Conservation (phyloP, 2,113 vertebrate genomes). For the western clawed frog (Xenopus tropicalis) region UCB_Xtro_10.0 CM004448.2:23251001-23251500, state of each 20-base stretch:
- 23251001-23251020: constrained; percentile 23
- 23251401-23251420: background rate
- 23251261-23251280: constrained; percentile 12
- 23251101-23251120: constrained; percentile 34
- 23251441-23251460: constrained; percentile 8
- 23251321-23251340: constrained; percentile 22
- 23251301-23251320: constrained; percentile 29
- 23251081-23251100: constrained; percentile 5
- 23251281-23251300: constrained; percentile 11
- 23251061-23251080: constrained; percentile 7
- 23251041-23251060: constrained; percentile 45
- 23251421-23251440: background rate
- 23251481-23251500: background rate
- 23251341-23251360: constrained; percentile 31
- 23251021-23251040: constrained; percentile 40
- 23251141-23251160: background rate
- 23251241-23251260: constrained; percentile 9
- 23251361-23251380: constrained; percentile 28
- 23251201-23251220: no score
- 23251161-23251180: background rate
- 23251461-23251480: background rate
- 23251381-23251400: constrained; percentile 27
- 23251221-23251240: no score
- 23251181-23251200: no score
- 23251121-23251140: constrained; percentile 12